Evolutionary conservation across 2,888 invertebrate species (phyloP), one percentile per base, ranked within the genome.

Genomic region (Ischnura elegans): DNA sequence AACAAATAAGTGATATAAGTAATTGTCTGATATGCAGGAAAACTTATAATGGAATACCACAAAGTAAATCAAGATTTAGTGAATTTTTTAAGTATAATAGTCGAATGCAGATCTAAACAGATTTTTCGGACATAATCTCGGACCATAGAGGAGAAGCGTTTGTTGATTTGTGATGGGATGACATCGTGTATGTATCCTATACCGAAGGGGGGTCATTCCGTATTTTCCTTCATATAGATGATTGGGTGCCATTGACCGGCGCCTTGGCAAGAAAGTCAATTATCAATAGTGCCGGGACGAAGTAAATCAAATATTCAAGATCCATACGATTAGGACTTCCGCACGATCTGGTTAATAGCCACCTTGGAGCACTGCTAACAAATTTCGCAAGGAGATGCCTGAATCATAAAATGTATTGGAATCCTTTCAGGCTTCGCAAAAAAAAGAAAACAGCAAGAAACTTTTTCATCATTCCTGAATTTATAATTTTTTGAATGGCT

Each of bases 401-500:
- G 66, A 76, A 76, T 76, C 29, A 76, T 76, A 29, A n/a, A n/a
- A 76, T 76, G 66, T 76, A 29, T 76, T 29, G 5, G 36, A 29
- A 6, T 36, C 13, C 66, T 76, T 76, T 36, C 1, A 25, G 0
- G 29, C 66, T 4, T 76, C 6, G 66, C 66, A 76, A 76, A 76
- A 76, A 76, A 76, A 29, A 5, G 66, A 76, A 76, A 76, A 6
- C 10, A 16, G 29, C 66, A 8, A 29, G 36, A 0, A 61, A 5
- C 4, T 76, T 76, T 76, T 76, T 76, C 36, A 13, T 36, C 66
- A 25, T 29, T 29, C 25, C 36, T 29, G 29, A 76, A 76, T 76
- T 36, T 76, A 76, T 76, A 76, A 76, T 76, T 76, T 76, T 61
- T 29, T 29, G 66, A 76, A n/a, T 76, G 36, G 66, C 66, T 76